A percentile compares a stretch with the other conserved stretches of the same genome.
Evolutionary conservation across 2,797 vertebrate genomes (phyloP).

Genomic region (Sebastes iracundus): DNA sequence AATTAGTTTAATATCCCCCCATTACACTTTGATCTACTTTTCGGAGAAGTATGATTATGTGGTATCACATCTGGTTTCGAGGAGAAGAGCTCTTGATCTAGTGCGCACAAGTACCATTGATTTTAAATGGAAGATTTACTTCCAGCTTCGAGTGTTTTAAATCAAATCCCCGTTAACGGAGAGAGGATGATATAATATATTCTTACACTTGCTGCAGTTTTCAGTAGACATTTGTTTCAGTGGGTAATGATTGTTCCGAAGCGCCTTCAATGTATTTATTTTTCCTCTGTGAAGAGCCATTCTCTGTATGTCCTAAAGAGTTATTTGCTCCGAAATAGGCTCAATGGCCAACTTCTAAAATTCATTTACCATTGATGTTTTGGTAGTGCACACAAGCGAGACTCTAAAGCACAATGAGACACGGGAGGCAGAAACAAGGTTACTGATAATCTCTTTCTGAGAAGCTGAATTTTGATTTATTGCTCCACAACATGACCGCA

Average conservation of each 20-base stretch:
- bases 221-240: constrained; percentile 12
- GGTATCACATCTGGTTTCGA: constrained; percentile 15
- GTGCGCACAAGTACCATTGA: constrained; percentile 15
- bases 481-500: constrained; percentile 23
- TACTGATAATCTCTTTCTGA: constrained; percentile 47
- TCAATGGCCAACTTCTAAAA: constrained; percentile 19
- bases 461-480: constrained; percentile 63
- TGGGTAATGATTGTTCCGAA: not conserved
- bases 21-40: constrained; percentile 36
- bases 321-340: constrained; percentile 13
- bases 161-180: constrained; percentile 17
- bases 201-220: constrained; percentile 3
- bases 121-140: constrained; percentile 25
- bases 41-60: constrained; percentile 38
- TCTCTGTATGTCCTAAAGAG: constrained; percentile 17
- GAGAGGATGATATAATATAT: not conserved
- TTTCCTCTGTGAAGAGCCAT: not conserved
- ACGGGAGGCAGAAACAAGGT: constrained; percentile 42
- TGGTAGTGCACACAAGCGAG: constrained; percentile 4
- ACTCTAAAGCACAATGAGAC: constrained; percentile 38
- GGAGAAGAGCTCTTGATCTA: constrained; percentile 32
- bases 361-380: constrained; percentile 32
- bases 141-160: constrained; percentile 17
- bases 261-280: constrained; percentile 16
- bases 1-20: constrained; percentile 30